Evolutionary conservation across 64 coral and sea anemone species (phyloP), one percentile per base, ranked within the genome.

Genomic region (Porites australiensis): DNA sequence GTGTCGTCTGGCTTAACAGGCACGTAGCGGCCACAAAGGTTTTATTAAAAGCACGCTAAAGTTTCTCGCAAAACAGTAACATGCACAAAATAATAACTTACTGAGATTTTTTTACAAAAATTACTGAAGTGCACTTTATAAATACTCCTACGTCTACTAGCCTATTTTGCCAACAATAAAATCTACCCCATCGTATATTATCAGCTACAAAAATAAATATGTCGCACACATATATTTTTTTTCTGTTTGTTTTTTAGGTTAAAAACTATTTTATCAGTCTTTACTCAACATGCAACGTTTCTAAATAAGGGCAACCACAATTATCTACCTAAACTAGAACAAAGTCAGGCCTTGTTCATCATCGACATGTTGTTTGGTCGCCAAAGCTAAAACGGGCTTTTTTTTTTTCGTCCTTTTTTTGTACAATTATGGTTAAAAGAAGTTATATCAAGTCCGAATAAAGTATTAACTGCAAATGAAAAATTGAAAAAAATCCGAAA

Each of bases 191-290:
- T 65, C 8, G 1, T 50, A 50, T 19, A 50, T 18, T 69, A 68
- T 66, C 9, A 68, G 51, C 62, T 68, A 82, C 58, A 84, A 68
- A 76, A 69, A 68, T 84, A 84, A 84, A 84, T 84, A 68, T 47
- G 7, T 84, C 2, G 19, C 15, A 68, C 16, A 10, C 81, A 68
- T 84, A 67, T 21, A 2, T 84, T 64, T 84, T 84, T 21, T 15
- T 60, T 27, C 16, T 52, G 18, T 69, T 84, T 46, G 21, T 67
- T 43, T 69, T 9, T 19, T 68, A 52, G 48, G 44, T 68, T 52
- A 84, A 84, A 84, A 84, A 68, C 81, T 3, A 51, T 23, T 66
- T 65, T 51, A 46, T 84, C 81, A 84, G 18, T 64, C 81, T 51
- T 12, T 67, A 66, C 61, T 50, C 61, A 84, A 68, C 81, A 78